These are phyloP conservation scores for Aurelia aurita DNA, from an alignment of 30 jellyfish, hydroid and myxozoan genomes.

Conservation along the genomic window DNA sequence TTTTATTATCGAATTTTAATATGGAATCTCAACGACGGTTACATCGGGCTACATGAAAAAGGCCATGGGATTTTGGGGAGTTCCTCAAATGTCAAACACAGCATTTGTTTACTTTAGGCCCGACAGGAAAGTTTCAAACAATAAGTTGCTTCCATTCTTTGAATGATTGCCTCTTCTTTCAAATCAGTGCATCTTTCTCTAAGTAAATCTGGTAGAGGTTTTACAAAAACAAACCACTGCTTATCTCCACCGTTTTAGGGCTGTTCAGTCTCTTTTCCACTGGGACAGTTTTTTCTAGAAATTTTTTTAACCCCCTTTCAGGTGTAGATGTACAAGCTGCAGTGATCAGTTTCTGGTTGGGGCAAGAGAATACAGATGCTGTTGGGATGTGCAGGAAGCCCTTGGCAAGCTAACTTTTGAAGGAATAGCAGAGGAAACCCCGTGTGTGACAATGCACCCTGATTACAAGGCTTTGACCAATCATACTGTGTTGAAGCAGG, in stretches of 20 bases:
- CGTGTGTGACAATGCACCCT: slow-evolving; percentile 28
- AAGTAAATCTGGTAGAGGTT: not conserved
- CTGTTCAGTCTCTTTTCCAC: not conserved
- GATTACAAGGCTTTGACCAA: slow-evolving; percentile 18
- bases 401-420: slow-evolving; percentile 27
- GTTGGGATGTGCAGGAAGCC: slow-evolving; percentile 1
- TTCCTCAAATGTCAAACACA: no score
- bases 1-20: not conserved
- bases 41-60: no score
- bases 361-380: slow-evolving; percentile 2
- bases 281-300: not conserved
- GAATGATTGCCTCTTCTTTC: no score
- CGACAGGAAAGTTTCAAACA: no score
- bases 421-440: slow-evolving; percentile 2
- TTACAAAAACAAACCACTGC: not conserved
- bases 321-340: slow-evolving; percentile 3
- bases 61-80: no score
- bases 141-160: no score
- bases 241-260: not conserved
- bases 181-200: no score
- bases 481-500: slow-evolving; percentile 1
- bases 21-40: not conserved
- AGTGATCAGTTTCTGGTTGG: not conserved
- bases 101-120: no score
- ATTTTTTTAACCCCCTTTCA: not conserved